Evolutionary conservation across 2,113 vertebrate genomes (phyloP), one percentile per base, ranked within the genome.

Genomic region (Melospiza georgiana): DNA sequence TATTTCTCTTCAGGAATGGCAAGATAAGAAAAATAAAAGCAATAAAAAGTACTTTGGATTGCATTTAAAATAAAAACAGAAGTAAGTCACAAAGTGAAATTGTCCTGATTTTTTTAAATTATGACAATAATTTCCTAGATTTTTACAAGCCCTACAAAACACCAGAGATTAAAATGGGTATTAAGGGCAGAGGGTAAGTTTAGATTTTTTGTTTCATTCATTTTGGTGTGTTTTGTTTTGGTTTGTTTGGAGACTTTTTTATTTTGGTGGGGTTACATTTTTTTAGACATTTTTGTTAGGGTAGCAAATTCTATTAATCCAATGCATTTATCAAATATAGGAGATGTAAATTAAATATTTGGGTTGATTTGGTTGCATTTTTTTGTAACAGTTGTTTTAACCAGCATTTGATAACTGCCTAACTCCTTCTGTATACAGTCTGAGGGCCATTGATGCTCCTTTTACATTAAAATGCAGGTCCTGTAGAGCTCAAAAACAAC

Each of bases 241-340:
- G 6, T 59, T 62, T 27, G 23, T 5, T 46, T 39, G 22, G 25
- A 1, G 6, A 27, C 5, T 68, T 44, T n/a, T 52, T 27, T 61
- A 15, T 37, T 52, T 68, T 69, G 23, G 1, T n/a, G n/a, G 4
- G 24, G 5, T 22, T 33, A 5, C 6, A 3, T 8, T 43, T 51
- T 74, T 76, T 28, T 12, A 3, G 14, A 9, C 2, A 1, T 15
- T 3, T 8, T 33, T 44, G 4, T 44, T n/a, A 30, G 5, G 6
- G 13, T 27, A 68, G 7, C 3, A 68, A 68, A 30, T 68, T 14
- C 3, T 59, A 46, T 59, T n/a, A 54, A 48, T 75, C 7, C 30
- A 39, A 46, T 0, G 11, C 4, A 11, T 68, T 67, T 61, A 46
- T 54, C 20, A 54, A 48, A 68, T 61, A 61, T 5, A 25, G 33